Conservation (phyloP, 2,797 vertebrate species). For the Ambastaia sidthimunki region DNA sequence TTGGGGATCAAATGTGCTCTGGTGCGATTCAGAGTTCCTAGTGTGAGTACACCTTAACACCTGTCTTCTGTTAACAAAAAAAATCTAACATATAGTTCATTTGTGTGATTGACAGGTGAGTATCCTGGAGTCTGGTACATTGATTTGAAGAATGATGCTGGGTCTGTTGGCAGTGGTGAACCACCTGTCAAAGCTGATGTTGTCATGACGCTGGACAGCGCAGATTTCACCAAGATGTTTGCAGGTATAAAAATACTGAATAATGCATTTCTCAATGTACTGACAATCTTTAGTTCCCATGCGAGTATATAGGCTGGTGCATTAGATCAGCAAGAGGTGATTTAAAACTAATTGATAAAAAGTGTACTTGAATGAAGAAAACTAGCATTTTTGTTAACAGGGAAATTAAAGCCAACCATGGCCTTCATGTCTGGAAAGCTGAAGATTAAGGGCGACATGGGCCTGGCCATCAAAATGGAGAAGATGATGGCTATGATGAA, state of each 20-base stretch:
- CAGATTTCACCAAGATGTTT: conserved; percentile 90
- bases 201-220: conserved; percentile 86
- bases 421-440: conserved; percentile 86
- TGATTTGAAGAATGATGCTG: conserved; percentile 84
- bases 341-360: background rate
- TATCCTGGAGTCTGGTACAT: conserved; percentile 86
- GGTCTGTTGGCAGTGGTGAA: conserved; percentile 78
- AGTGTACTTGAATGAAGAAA: background rate
- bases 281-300: background rate
- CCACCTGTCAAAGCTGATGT: conserved; percentile 80
- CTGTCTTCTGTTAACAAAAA: background rate
- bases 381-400: conserved; percentile 67
- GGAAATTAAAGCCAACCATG: conserved; percentile 89
- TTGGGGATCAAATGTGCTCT: too few relatives aligned
- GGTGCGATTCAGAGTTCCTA: too few relatives aligned
- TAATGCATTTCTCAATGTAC: background rate
- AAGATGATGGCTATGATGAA: conserved; percentile 82
- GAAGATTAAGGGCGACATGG: conserved; percentile 87
- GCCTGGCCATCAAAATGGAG: conserved; percentile 84
- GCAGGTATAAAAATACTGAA: conserved; percentile 73
- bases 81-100: background rate
- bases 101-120: conserved; percentile 74
- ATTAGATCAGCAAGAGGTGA: background rate
- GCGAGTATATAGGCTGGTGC: background rate
- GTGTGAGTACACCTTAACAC: too few relatives aligned